Evolutionary conservation across 1,140 invertebrate species (phyloP).

Genomic region (Sinella curviseta): DNA sequence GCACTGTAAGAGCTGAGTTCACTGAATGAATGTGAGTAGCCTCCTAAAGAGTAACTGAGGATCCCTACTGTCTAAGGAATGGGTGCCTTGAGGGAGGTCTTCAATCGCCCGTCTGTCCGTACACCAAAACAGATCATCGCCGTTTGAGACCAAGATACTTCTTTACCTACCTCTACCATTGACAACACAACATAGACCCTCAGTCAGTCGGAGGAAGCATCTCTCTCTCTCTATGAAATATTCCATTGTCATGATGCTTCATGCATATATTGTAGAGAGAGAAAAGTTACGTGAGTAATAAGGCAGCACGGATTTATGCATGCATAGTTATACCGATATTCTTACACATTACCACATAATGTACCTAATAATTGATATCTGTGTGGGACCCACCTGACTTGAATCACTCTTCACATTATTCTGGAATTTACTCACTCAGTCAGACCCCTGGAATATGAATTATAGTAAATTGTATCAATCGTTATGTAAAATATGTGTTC

Average conservation of each 20-base stretch:
- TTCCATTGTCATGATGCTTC: neutral
- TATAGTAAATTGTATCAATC: no score
- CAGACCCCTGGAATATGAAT: no score
- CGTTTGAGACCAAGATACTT: conserved; percentile 10
- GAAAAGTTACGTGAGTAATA: no score
- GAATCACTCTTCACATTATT: no score
- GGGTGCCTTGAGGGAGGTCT: conserved; percentile 48
- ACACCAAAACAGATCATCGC: conserved; percentile 24
- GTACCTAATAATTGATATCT: no score
- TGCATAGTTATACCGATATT: no score
- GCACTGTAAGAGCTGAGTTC: neutral
- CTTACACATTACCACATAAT: no score
- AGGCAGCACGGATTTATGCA: no score
- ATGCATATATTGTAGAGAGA: no score
- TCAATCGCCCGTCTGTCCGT: conserved; percentile 3
- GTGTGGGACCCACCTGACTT: no score
- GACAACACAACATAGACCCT: conserved; percentile 10
- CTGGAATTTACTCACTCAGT: no score
- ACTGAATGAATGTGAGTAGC: conserved; percentile 9
- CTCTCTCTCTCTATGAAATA: neutral
- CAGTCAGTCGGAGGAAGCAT: neutral
- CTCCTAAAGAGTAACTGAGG: conserved; percentile 23
- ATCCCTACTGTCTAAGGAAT: conserved; percentile 43
- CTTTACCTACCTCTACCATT: conserved; percentile 18
- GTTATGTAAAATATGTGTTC: no score